These are phyloP conservation scores for Halcyon chelicuti DNA, from an alignment of 2,797 vertebrate genomes.

Conservation along the genomic window DNA sequence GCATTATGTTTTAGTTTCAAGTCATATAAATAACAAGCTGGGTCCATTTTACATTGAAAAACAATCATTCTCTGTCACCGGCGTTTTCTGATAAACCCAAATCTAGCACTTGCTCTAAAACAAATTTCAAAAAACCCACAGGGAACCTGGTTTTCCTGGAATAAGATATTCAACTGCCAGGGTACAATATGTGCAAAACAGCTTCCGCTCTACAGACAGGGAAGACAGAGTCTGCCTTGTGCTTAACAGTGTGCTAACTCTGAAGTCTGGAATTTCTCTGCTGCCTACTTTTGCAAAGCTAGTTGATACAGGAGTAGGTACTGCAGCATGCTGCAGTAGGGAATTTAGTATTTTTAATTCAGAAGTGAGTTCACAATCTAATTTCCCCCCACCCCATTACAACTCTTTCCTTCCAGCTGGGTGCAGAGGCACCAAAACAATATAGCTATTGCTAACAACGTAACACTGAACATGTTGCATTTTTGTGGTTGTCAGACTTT, in stretches of 20 bases:
- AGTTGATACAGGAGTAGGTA: neutral
- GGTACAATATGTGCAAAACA: neutral
- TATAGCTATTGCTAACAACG: neutral
- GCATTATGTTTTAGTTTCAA: neutral
- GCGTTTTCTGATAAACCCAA: neutral
- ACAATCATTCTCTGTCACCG: neutral
- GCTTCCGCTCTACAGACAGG: neutral
- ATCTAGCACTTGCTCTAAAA: neutral
- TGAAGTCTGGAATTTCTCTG: neutral
- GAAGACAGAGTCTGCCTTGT: neutral
- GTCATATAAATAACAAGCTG: neutral
- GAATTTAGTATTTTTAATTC: neutral
- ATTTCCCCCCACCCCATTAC: accelerated
- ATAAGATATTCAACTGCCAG: neutral
- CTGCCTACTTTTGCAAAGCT: neutral
- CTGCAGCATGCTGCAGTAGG: no score
- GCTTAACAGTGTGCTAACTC: neutral
- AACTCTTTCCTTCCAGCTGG: neutral
- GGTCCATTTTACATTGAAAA: neutral
- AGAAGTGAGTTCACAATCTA: neutral
- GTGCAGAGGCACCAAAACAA: neutral
- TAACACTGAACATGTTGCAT: neutral
- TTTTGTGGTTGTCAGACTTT: neutral
- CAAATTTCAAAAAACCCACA: neutral
- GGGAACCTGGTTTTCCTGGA: neutral